phyloP scores from a whole-genome alignment of 2,797 vertebrate species.

The Rhynchonycteris naso region DNA sequence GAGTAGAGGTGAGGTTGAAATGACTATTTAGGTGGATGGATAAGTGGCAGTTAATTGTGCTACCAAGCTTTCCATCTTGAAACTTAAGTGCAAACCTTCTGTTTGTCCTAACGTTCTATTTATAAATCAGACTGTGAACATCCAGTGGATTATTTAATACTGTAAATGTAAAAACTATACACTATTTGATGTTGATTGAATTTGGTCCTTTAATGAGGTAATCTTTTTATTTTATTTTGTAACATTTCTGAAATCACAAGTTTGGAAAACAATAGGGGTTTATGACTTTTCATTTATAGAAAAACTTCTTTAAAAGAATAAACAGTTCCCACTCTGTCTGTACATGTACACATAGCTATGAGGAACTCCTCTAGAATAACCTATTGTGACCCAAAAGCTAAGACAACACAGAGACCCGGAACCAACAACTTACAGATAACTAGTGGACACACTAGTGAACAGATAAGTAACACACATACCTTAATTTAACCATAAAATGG shows the following conservation, averaged over 20 bases:
- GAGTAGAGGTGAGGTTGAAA: neutral
- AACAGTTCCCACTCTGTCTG: neutral
- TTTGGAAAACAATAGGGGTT: neutral
- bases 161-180: neutral
- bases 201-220: constrained; percentile 10
- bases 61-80: neutral
- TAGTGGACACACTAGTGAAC: neutral
- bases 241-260: constrained; percentile 43
- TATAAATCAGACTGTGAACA: neutral
- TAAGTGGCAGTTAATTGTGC: neutral
- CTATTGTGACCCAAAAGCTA: neutral
- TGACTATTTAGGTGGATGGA: neutral
- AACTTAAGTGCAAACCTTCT: neutral
- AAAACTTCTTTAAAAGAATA: constrained; percentile 28
- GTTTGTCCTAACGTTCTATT: neutral
- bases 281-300: neutral
- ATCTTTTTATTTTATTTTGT: neutral
- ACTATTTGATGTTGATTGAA: neutral
- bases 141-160: neutral
- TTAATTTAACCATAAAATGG: neutral
- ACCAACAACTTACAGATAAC: neutral
- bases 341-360: neutral
- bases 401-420: neutral
- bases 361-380: neutral
- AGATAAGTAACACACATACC: neutral